phyloP scores from a whole-genome alignment of 2,113 vertebrate species.

The Tychaedon coryphoeus region DNA sequence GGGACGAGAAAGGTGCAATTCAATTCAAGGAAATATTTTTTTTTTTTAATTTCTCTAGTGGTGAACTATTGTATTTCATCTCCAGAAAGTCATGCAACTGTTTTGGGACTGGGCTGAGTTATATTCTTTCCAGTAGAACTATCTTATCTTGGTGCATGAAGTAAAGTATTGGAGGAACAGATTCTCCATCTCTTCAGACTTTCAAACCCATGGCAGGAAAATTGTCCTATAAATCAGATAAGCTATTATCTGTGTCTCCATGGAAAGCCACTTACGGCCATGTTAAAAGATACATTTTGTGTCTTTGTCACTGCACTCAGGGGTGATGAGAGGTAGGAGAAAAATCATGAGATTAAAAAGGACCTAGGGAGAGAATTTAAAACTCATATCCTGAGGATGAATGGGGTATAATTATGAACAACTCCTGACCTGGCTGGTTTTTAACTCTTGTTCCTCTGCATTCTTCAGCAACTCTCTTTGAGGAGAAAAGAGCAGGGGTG shows the following conservation, averaged over 20 bases:
- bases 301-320: conserved; percentile 7
- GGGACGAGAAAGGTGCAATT: background rate
- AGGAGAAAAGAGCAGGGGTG: background rate
- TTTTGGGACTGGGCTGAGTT: background rate
- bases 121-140: background rate
- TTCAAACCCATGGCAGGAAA: conserved; percentile 8
- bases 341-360: conserved; percentile 4
- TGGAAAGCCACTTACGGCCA: background rate
- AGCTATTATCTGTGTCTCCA: background rate
- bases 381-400: background rate
- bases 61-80: background rate
- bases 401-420: background rate
- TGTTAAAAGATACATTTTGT: conserved; percentile 35
- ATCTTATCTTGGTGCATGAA: background rate
- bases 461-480: background rate
- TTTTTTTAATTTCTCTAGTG: background rate
- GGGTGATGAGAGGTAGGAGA: background rate
- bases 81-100: background rate
- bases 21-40: background rate
- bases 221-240: conserved; percentile 44
- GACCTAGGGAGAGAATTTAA: background rate
- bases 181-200: conserved; percentile 33
- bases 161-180: background rate
- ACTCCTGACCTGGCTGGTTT: background rate
- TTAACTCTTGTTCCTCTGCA: background rate